These are phyloP conservation scores for Dendrocincla tyrannina DNA, from an alignment of 2,797 vertebrate species.

Conservation along the genomic window DNA sequence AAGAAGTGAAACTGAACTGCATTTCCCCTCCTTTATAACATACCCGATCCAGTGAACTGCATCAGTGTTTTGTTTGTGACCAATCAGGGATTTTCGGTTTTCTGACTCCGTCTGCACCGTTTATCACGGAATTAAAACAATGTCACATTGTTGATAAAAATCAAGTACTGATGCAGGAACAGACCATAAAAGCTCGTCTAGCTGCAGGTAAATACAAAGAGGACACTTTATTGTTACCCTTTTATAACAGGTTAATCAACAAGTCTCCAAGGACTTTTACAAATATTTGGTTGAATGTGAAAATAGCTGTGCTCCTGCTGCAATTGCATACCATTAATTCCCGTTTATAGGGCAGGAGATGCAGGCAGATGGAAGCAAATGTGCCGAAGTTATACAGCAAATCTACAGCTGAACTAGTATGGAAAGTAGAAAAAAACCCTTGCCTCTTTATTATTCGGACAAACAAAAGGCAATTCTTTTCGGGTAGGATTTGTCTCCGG, in stretches of 20 bases:
- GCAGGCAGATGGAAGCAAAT: neutral
- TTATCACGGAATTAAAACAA: slow-evolving; percentile 36
- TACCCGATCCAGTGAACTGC: neutral
- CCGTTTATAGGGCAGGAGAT: neutral
- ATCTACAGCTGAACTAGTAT: neutral
- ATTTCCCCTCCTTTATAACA: neutral
- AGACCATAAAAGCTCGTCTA: neutral
- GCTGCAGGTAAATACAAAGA: neutral
- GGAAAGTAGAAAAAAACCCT: neutral
- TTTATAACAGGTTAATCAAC: neutral
- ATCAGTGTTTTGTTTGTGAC: neutral
- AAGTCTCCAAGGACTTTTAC: neutral
- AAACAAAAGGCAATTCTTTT: slow-evolving; percentile 41
- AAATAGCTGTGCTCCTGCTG: neutral
- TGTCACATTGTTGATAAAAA: slow-evolving; percentile 43
- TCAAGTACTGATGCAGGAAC: neutral
- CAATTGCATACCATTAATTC: neutral
- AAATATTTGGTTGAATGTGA: slow-evolving; percentile 24
- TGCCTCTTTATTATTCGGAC: neutral
- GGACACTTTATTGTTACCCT: neutral
- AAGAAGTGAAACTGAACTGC: neutral
- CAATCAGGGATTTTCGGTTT: neutral
- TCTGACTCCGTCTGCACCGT: neutral
- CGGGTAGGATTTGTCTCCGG: neutral
- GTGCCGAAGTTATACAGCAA: neutral